These are phyloP conservation scores for Philhelius pedissequus DNA, from an alignment of 2,888 invertebrate species.

Conservation along the genomic window DNA sequence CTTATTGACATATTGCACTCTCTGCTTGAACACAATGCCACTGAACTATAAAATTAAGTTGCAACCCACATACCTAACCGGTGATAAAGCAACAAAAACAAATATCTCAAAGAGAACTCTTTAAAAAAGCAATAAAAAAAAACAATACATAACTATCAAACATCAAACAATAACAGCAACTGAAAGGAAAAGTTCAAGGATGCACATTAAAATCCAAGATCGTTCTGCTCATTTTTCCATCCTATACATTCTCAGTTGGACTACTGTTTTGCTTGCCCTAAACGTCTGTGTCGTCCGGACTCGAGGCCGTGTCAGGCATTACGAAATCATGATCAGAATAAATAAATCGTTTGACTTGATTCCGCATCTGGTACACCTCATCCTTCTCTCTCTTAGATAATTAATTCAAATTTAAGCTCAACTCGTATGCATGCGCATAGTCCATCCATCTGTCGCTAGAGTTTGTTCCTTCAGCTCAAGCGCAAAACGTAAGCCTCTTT, in stretches of 20 bases:
- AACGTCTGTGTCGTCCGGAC: background rate
- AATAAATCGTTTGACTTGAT: slow-evolving; percentile 41
- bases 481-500: background rate
- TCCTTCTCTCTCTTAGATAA: slow-evolving; percentile 30
- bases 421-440: slow-evolving; percentile 4
- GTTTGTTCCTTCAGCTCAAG: slow-evolving; percentile 1
- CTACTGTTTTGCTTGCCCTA: slow-evolving; percentile 7
- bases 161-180: slow-evolving; percentile 7
- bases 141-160: background rate
- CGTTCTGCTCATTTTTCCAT: slow-evolving; percentile 20
- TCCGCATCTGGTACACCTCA: background rate
- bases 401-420: slow-evolving; percentile 65
- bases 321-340: slow-evolving; percentile 60
- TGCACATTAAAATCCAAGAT: slow-evolving; percentile 55
- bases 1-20: slow-evolving; percentile 36
- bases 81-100: background rate
- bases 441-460: slow-evolving; percentile 39
- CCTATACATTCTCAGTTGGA: background rate
- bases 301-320: slow-evolving; percentile 11
- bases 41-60: slow-evolving; percentile 55
- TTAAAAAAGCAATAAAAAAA: background rate
- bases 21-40: slow-evolving; percentile 19
- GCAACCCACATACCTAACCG: slow-evolving; percentile 42
- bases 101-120: background rate
- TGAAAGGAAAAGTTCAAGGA: slow-evolving; percentile 67